Conservation (phyloP, 2,113 vertebrate species). For the Ivindomyrus marchei region DNA sequence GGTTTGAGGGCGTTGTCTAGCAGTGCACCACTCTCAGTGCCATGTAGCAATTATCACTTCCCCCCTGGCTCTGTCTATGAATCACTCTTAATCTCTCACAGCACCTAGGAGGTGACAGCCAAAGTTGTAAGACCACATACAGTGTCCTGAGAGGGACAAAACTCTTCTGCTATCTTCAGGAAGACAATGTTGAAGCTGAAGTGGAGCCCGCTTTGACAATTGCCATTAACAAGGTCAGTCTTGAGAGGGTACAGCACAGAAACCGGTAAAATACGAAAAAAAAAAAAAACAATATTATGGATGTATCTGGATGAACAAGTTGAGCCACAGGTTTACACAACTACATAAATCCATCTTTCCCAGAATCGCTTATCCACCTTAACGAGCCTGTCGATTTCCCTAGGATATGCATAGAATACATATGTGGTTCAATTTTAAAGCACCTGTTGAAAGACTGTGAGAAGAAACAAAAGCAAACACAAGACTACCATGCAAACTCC, state of each 20-base stretch:
- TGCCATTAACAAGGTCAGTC: conserved; percentile 65
- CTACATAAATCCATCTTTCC: background rate
- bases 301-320: background rate
- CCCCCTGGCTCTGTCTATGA: background rate
- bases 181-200: conserved; percentile 44
- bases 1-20: background rate
- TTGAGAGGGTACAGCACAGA: background rate
- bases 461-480: background rate
- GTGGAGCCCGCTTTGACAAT: conserved; percentile 58
- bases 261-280: too few species aligned
- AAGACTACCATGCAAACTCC: background rate
- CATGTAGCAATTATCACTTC: background rate
- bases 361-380: background rate
- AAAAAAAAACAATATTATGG: background rate
- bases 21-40: background rate
- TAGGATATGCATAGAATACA: background rate
- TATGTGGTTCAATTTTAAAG: background rate
- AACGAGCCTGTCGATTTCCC: background rate
- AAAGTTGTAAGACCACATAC: conserved; percentile 47
- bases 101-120: conserved; percentile 54
- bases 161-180: conserved; percentile 62
- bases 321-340: background rate
- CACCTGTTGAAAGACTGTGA: background rate
- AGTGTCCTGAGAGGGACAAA: conserved; percentile 62
- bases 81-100: background rate